Percentiles rank a stretch among this genome's conserved stretches.
Evolutionary conservation across 2,797 vertebrate genomes (phyloP).

Genomic region (Schizopygopsis pylzovi): DNA sequence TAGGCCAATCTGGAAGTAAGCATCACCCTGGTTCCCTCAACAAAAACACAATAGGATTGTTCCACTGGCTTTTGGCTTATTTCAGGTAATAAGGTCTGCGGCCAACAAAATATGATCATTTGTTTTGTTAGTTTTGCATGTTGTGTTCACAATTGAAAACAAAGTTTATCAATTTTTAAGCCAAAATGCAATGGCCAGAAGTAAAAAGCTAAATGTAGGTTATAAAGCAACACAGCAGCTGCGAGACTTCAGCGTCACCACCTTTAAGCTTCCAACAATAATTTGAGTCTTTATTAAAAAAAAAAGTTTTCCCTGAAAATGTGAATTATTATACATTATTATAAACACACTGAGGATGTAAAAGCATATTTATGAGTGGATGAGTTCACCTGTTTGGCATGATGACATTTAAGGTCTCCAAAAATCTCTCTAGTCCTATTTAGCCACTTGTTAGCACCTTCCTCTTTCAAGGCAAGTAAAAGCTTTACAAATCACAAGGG

Average conservation of each 20-base stretch:
- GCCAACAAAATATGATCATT: background rate
- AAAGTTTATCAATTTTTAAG: no score
- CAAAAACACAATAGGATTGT: no score
- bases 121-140: background rate
- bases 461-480: background rate
- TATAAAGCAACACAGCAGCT: no score
- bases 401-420: background rate
- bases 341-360: background rate
- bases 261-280: no score
- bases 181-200: no score
- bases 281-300: no score
- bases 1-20: no score
- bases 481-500: background rate
- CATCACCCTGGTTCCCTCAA: no score
- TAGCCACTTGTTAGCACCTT: background rate
- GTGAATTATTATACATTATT: background rate
- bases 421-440: background rate
- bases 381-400: background rate
- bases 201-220: no score
- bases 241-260: no score
- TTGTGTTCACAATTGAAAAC: background rate
- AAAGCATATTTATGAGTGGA: background rate
- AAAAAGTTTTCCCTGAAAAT: no score
- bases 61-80: no score
- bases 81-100: background rate